Base-by-base conservation (phyloP, 1,140 invertebrate species). In the Cyphomyrmex costatus region DNA sequence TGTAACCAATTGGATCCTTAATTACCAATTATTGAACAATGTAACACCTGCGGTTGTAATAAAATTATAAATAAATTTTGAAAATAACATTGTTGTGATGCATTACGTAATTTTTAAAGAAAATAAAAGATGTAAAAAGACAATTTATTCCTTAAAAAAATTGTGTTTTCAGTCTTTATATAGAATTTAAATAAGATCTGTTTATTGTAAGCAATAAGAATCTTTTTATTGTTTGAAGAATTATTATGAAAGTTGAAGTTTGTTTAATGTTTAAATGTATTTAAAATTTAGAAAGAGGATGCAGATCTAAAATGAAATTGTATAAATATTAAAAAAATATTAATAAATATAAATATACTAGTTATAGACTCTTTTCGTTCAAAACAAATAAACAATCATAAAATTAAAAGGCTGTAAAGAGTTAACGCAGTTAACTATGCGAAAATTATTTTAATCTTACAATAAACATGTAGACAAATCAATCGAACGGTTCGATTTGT, bases 11-110 rank as follows among this genome's bases (percentile, higher is more conserved):
- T 58, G 14, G 19, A 2, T 60, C 36, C 21, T 82, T 33, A 73
- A 82, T 82, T 82, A 82, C 16, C 24, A 21, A 61, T 74, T 60
- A 66, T 65, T n/a, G 42, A 21, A 36, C 63, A 49, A 66, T 68
- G 3, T 46, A 68, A 2, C 27, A 73, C 42, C n/a, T 73, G 7
- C 10, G 16, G 24, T 58, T 58, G 4, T 33, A 46, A 78, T 49
- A 7, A 27, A 21, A 80, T 42, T 36, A 42, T 16, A 36, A 8
- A 61, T 19, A 30, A 60, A 19, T 30, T 61, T 77, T 27, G 7
- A 21, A 56, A 49, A 79, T 24, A 36, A 24, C 36, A 68, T 16
- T 79, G 3, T 61, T 76, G 8, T 30, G 19, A 51, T 42, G 4
- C n/a, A 42, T 24, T 27, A 6, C 3, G 3, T 36, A 27, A 51